Evolutionary conservation across 2,888 invertebrate genomes (phyloP).

Genomic region (Luffia ferchaultella): DNA sequence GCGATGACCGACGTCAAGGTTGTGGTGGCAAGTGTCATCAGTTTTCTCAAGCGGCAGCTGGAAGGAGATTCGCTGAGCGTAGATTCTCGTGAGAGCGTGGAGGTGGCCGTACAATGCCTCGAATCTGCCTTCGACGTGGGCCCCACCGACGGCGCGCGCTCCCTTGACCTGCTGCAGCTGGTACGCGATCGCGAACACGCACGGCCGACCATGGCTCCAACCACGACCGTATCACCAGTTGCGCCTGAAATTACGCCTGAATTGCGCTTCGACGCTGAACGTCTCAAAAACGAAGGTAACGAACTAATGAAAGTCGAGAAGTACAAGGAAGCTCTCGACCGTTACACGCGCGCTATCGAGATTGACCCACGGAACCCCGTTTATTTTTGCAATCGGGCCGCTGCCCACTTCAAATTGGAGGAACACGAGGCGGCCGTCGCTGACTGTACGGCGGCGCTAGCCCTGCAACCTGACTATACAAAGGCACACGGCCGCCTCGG

Average conservation of each 20-base stretch:
- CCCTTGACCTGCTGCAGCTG: slow-evolving; percentile 39
- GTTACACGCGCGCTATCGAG: slow-evolving; percentile 89
- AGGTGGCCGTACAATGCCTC: slow-evolving; percentile 94
- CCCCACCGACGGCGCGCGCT: slow-evolving; percentile 42
- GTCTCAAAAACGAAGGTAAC: slow-evolving; percentile 88
- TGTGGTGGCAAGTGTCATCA: slow-evolving; percentile 65
- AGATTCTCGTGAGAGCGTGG: slow-evolving; percentile 77
- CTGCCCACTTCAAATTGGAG: slow-evolving; percentile 90
- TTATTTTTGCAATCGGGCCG: slow-evolving; percentile 97
- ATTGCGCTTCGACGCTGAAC: slow-evolving; percentile 77
- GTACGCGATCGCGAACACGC: slow-evolving; percentile 21
- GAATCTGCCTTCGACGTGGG: slow-evolving; percentile 87
- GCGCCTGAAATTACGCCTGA: slow-evolving; percentile 37
- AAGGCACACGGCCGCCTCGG: slow-evolving; percentile 96
- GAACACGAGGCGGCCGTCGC: slow-evolving; percentile 85
- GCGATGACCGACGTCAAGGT: slow-evolving; percentile 49
- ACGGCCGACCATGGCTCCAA: slow-evolving; percentile 20
- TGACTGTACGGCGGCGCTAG: slow-evolving; percentile 90
- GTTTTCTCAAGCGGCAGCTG: slow-evolving; percentile 63
- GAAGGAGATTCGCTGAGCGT: slow-evolving; percentile 48
- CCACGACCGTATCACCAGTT: slow-evolving; percentile 14
- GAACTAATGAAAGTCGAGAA: slow-evolving; percentile 87
- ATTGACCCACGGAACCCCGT: slow-evolving; percentile 90
- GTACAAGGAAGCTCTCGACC: slow-evolving; percentile 80
- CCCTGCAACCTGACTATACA: slow-evolving; percentile 89